Percentiles rank a stretch among this genome's conserved stretches.
Evolutionary conservation across 2,888 invertebrate genomes (phyloP).

Genomic region (Rhagonycha fulva): DNA sequence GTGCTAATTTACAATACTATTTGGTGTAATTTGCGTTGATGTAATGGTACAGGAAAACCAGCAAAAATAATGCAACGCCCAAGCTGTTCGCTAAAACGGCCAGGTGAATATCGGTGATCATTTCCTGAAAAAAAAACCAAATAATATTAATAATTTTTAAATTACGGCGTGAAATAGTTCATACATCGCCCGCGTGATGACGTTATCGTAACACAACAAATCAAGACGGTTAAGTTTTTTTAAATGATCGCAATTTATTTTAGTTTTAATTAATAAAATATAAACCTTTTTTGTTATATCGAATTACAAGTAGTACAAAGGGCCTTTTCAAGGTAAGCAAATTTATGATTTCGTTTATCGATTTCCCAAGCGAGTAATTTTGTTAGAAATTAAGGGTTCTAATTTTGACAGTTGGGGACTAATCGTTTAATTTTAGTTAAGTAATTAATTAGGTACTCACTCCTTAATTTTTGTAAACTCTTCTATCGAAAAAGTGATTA

Average conservation of each 20-base stretch:
- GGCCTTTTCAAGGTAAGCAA: background rate
- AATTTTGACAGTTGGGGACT: background rate
- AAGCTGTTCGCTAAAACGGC: conserved; percentile 95
- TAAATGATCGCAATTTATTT: background rate
- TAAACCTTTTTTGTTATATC: background rate
- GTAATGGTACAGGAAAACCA: conserved; percentile 95
- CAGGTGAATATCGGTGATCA: conserved; percentile 96
- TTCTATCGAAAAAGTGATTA: background rate
- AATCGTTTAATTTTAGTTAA: background rate
- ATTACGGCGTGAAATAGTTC: background rate
- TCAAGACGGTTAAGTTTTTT: background rate
- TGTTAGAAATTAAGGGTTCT: background rate
- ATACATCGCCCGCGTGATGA: background rate
- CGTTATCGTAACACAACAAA: background rate
- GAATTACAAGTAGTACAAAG: background rate
- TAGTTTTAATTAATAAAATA: background rate
- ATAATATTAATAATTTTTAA: background rate
- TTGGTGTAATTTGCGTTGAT: conserved; percentile 84
- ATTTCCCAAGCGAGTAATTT: background rate
- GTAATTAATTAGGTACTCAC: background rate
- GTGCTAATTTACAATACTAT: conserved; percentile 42
- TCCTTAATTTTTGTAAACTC: background rate
- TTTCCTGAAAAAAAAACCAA: conserved; percentile 48
- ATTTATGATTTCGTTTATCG: background rate
- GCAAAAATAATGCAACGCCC: conserved; percentile 87